Evolutionary conservation across 2,797 vertebrate species (phyloP).

Genomic region (Enteromius viviparus): DNA sequence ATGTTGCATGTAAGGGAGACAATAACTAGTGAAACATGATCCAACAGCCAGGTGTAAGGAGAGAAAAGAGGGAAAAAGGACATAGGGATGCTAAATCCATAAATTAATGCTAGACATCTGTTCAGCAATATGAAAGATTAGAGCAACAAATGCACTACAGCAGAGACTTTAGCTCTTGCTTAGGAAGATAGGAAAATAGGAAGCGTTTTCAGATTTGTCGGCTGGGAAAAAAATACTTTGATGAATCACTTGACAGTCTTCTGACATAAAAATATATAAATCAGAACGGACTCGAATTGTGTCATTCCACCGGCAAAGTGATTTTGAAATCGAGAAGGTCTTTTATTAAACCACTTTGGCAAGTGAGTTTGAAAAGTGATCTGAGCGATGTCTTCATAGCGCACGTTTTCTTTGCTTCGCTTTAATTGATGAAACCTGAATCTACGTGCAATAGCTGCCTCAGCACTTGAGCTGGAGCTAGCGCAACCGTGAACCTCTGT

Average conservation of each 20-base stretch:
- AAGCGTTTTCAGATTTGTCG: not conserved
- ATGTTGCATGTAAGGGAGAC: slow-evolving; percentile 87
- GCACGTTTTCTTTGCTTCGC: slow-evolving; percentile 26
- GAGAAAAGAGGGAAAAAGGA: slow-evolving; percentile 63
- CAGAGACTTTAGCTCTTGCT: slow-evolving; percentile 78
- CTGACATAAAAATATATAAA: slow-evolving; percentile 22
- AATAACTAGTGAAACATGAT: slow-evolving; percentile 95
- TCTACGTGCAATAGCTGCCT: slow-evolving; percentile 39
- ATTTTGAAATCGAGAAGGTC: slow-evolving; percentile 47
- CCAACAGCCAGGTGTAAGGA: slow-evolving; percentile 92
- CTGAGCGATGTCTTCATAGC: slow-evolving; percentile 43
- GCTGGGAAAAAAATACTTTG: not conserved
- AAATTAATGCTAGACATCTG: slow-evolving; percentile 99
- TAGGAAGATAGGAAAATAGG: slow-evolving; percentile 61
- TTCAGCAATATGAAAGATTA: slow-evolving; percentile 93
- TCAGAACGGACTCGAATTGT: slow-evolving; percentile 17
- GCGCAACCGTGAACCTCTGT: slow-evolving; percentile 46
- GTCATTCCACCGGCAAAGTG: slow-evolving; percentile 20
- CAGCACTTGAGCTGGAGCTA: slow-evolving; percentile 47
- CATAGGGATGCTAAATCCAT: slow-evolving; percentile 88
- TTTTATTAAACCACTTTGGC: slow-evolving; percentile 52
- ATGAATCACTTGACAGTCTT: slow-evolving; percentile 10
- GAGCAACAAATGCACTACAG: slow-evolving; percentile 80
- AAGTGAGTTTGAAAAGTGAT: slow-evolving; percentile 49
- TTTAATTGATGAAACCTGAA: slow-evolving; percentile 54